Conservation (phyloP, 2,797 vertebrate genomes). For the Catostomus latipinnis region DNA sequence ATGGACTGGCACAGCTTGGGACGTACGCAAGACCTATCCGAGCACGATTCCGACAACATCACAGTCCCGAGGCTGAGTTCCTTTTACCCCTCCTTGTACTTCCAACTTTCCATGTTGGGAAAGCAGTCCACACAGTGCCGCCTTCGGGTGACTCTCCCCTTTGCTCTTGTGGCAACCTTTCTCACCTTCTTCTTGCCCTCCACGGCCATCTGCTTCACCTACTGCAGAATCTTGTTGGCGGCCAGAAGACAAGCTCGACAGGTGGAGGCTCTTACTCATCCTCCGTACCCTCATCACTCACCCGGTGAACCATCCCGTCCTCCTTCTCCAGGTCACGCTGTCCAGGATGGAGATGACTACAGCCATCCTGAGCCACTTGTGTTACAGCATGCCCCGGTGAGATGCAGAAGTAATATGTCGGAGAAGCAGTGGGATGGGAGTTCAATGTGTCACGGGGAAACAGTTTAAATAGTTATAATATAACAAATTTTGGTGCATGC, state of each 20-base stretch:
- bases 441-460: no score
- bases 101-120: conserved; percentile 63
- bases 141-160: conserved; percentile 90
- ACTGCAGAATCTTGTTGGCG: conserved; percentile 91
- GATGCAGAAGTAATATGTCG: no score
- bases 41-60: conserved; percentile 46
- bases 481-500: background rate
- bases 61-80: conserved; percentile 61
- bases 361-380: conserved; percentile 74
- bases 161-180: conserved; percentile 90
- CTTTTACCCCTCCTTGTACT: conserved; percentile 72
- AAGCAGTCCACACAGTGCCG: conserved; percentile 85
- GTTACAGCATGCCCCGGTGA: conserved; percentile 72
- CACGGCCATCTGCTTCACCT: conserved; percentile 95
- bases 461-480: no score
- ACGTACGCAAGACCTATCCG: conserved; percentile 56
- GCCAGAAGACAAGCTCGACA: conserved; percentile 90
- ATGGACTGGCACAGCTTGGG: conserved; percentile 94
- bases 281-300: conserved; percentile 77
- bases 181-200: conserved; percentile 97
- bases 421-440: no score
- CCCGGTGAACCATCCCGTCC: conserved; percentile 74
- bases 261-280: conserved; percentile 87
- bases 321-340: conserved; percentile 69
- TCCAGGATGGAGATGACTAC: conserved; percentile 73